These are phyloP conservation scores for Meteorus sp. DNA, from an alignment of 1,140 invertebrate species.

Conservation along the genomic window DNA sequence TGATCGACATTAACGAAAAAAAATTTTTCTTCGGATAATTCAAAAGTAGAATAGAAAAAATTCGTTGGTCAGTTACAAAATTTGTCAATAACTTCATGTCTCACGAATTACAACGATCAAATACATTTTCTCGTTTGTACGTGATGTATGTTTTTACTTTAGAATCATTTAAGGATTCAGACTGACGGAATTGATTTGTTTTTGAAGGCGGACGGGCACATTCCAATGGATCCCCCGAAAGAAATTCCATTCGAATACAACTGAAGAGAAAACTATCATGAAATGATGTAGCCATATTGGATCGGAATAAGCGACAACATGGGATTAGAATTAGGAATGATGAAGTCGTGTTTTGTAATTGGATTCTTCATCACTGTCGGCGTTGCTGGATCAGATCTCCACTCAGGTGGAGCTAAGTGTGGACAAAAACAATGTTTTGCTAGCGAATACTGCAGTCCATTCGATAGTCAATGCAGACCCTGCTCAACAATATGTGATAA, in stretches of 20 bases:
- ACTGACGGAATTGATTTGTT: no score
- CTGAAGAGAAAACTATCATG: neutral
- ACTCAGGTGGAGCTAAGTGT: slow-evolving; percentile 54
- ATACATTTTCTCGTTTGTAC: no score
- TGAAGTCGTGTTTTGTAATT: slow-evolving; percentile 10
- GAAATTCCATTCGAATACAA: slow-evolving; percentile 8
- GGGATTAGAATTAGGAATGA: neutral
- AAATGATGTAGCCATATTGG: neutral
- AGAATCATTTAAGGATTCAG: no score
- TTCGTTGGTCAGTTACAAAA: no score
- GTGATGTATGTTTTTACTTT: no score
- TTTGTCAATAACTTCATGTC: no score
- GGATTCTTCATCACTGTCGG: slow-evolving; percentile 13
- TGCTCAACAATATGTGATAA: slow-evolving; percentile 58
- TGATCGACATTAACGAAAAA: no score
- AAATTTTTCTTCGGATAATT: no score
- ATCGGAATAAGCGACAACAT: neutral
- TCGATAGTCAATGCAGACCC: slow-evolving; percentile 57
- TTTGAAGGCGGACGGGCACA: no score
- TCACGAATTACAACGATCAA: no score
- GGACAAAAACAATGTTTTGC: slow-evolving; percentile 56
- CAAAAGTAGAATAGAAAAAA: no score
- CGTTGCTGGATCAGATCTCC: slow-evolving; percentile 42
- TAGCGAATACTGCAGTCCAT: slow-evolving; percentile 61
- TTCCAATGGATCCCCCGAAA: slow-evolving; percentile 2